Conservation (phyloP, 2,797 vertebrate genomes). For the Tenualosa ilisha region DNA sequence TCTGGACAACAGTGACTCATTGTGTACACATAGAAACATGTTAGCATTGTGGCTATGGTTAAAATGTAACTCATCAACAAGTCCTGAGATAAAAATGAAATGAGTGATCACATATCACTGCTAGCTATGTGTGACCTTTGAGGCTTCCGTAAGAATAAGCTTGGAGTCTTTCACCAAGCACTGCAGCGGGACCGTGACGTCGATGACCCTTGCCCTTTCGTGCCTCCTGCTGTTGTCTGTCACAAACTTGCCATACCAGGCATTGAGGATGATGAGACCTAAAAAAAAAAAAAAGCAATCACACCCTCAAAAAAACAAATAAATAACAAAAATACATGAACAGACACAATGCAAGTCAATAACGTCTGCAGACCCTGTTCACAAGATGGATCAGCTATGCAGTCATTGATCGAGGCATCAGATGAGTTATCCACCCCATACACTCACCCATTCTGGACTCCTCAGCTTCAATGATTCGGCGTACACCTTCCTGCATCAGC, state of each 20-base stretch:
- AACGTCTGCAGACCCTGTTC: neutral
- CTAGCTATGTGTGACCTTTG: slow-evolving; percentile 78
- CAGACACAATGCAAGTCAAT: neutral
- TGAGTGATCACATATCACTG: neutral
- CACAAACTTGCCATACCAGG: slow-evolving; percentile 98
- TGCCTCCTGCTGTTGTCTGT: slow-evolving; percentile 91
- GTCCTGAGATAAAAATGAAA: neutral
- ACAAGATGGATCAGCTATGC: slow-evolving; percentile 16
- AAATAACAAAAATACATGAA: neutral
- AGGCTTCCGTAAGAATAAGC: slow-evolving; percentile 96
- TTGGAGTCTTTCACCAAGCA: slow-evolving; percentile 98
- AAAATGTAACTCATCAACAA: neutral
- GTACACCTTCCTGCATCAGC: slow-evolving; percentile 97
- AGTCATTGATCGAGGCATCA: neutral
- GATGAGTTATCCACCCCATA: neutral
- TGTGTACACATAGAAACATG: neutral
- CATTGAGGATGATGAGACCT: slow-evolving; percentile 95
- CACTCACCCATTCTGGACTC: slow-evolving; percentile 94
- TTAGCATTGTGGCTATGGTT: neutral
- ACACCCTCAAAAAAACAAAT: neutral
- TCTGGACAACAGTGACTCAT: neutral
- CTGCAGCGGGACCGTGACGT: slow-evolving; percentile 95
- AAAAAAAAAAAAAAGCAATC: slow-evolving; percentile 33
- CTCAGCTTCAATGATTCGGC: slow-evolving; percentile 93
- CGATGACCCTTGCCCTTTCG: slow-evolving; percentile 94